Evolutionary conservation across 2,888 invertebrate genomes (phyloP).

Genomic region (Cancer borealis): DNA sequence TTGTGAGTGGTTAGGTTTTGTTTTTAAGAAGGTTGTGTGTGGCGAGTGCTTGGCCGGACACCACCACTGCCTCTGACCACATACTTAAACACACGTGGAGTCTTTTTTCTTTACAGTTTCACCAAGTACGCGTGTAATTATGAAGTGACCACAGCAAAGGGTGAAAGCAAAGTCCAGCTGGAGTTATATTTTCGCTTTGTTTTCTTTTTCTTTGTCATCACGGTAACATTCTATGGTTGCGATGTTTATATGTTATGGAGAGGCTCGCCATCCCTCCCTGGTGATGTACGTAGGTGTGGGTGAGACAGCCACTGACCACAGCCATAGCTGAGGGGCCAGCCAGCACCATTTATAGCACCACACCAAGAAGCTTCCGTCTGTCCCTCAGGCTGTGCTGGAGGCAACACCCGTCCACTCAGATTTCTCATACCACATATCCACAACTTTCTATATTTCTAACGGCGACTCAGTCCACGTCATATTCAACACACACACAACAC

Average conservation of each 20-base stretch:
- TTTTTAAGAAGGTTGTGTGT: background rate
- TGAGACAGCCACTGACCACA: background rate
- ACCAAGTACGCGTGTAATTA: background rate
- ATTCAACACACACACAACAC: background rate
- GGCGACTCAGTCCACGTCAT: background rate
- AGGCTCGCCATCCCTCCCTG: background rate
- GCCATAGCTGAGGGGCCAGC: background rate
- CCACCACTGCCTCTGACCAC: background rate
- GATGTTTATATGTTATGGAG: background rate
- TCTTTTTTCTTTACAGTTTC: background rate
- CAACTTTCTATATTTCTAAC: background rate
- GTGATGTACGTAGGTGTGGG: background rate
- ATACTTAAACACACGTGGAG: background rate
- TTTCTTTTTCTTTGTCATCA: background rate
- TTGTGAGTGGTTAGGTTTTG: background rate
- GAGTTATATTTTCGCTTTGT: background rate
- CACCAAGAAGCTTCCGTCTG: background rate
- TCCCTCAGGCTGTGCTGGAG: background rate
- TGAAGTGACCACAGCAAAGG: background rate
- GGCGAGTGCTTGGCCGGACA: background rate
- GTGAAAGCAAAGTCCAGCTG: background rate
- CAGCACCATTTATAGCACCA: background rate
- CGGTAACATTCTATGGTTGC: background rate
- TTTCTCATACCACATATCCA: background rate
- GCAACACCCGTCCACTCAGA: background rate